Evolutionary conservation across 2,797 vertebrate genomes (phyloP), one percentile per base, ranked within the genome.

Genomic region (Kryptopterus vitreolus): DNA sequence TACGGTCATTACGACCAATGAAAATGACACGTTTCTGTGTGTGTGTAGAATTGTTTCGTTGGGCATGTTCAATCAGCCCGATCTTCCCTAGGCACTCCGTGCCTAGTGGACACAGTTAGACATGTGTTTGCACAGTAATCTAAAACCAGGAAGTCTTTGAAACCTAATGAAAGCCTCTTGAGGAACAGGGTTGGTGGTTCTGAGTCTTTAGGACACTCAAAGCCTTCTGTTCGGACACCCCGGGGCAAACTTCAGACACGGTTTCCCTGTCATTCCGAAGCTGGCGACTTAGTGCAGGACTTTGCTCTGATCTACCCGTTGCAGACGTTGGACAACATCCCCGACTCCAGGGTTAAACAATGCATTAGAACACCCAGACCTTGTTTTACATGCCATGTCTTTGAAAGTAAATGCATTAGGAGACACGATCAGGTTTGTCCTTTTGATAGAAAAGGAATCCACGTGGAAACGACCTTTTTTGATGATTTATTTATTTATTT

Each of bases 81-180:
- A 81, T 63, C 78, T 62, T 74, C 71, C 38, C 55, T n/a, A n/a
- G 22, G 59, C 80, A 43, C 89, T 87, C 85, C 80, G 63, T 59
- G 80, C 81, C 92, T 90, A 89, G 88, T 87, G 88, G 77, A 86
- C 89, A 90, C 90, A 90, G 88, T 88, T 16, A 89, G 90, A 80
- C 79, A 59, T 9, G 75, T 93, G 92, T 93, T 93, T 94, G 89
- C 86, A 81, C 89, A 90, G 92, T 93, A 94, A 94, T 85, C 84
- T 89, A 92, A 93, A 93, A 93, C 91, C 92, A 93, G 92, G 90
- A 94, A 92, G 90, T 87, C 92, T 93, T 94, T 94, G 93, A 93
- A 94, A 93, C 87, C 55, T 81, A 90, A 91, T 90, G 87, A 92
- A 91, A 87, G 88, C 73, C 85, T 91, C 86, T 84, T 55, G 85